Conservation (phyloP, 2,113 vertebrate genomes). For the Cyprinodon variegatus region DNA sequence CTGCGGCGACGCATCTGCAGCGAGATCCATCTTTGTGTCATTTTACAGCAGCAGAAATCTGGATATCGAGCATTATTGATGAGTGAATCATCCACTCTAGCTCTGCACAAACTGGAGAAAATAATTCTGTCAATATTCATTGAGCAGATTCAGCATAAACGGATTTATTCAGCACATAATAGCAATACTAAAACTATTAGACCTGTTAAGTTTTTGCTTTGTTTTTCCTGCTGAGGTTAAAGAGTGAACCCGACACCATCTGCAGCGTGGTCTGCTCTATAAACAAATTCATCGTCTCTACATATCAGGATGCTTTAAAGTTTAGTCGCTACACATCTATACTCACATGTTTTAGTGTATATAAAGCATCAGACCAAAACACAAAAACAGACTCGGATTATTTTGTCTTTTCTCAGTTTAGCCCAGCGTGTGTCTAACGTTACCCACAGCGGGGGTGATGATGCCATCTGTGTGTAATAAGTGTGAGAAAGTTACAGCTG, state of each 20-base stretch:
- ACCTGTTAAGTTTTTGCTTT: neutral
- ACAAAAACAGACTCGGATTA: neutral
- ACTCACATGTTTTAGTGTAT: neutral
- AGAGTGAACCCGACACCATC: neutral
- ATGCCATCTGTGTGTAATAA: neutral
- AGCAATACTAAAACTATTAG: neutral
- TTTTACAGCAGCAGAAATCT: conserved; percentile 3
- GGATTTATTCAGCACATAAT: no score
- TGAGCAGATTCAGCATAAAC: neutral
- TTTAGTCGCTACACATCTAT: neutral
- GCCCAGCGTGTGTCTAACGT: neutral
- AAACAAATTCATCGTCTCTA: no score
- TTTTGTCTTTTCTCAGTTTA: neutral
- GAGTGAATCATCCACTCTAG: neutral
- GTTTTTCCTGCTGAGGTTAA: neutral
- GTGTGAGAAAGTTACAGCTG: neutral
- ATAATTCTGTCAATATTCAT: neutral
- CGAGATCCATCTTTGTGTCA: conserved; percentile 18
- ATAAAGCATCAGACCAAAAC: neutral
- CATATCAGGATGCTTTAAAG: no score
- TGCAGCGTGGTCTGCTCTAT: no score
- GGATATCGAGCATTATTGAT: conserved; percentile 23
- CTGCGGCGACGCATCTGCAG: conserved; percentile 13
- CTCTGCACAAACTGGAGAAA: neutral
- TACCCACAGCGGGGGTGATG: neutral